Evolutionary conservation across 2,888 invertebrate species (phyloP).

Genomic region (Silvanus unidentatus): DNA sequence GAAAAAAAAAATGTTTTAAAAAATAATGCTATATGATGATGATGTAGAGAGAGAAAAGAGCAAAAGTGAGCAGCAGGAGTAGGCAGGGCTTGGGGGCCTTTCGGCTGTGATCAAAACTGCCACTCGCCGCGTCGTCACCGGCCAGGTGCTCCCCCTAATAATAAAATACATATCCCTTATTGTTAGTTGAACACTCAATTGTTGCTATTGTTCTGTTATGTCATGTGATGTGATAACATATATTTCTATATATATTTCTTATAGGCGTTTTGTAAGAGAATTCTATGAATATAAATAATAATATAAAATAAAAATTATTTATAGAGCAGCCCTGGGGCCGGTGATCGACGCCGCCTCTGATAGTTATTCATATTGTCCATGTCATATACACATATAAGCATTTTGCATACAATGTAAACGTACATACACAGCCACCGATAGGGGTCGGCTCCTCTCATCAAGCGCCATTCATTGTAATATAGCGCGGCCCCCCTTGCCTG

Average conservation of each 20-base stretch:
- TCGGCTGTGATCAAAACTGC: constrained; percentile 48
- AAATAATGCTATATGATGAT: constrained; percentile 3
- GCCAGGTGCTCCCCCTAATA: constrained; percentile 38
- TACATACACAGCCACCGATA: constrained; percentile 8
- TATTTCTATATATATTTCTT: constrained; percentile 44
- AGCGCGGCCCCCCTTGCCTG: constrained; percentile 38
- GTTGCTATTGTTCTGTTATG: constrained; percentile 49
- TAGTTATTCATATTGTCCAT: constrained; percentile 16
- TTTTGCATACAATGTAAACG: background rate
- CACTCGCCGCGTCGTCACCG: constrained; percentile 33
- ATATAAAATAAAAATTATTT: constrained; percentile 30
- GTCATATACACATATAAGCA: constrained; percentile 1
- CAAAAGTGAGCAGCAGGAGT: constrained; percentile 22
- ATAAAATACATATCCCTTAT: constrained; percentile 50
- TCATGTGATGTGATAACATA: constrained; percentile 46
- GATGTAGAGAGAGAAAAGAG: constrained; percentile 15
- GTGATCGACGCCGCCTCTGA: constrained; percentile 24
- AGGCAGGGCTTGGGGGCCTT: constrained; percentile 38
- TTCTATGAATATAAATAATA: constrained; percentile 26
- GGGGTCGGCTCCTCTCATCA: constrained; percentile 8
- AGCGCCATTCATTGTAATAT: constrained; percentile 11
- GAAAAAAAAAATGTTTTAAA: constrained; percentile 5
- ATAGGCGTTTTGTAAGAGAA: constrained; percentile 44
- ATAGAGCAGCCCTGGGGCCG: constrained; percentile 23
- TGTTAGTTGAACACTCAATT: constrained; percentile 47